Evolutionary conservation across 2,113 vertebrate species (phyloP).

Genomic region (Peromyscus californicus): DNA sequence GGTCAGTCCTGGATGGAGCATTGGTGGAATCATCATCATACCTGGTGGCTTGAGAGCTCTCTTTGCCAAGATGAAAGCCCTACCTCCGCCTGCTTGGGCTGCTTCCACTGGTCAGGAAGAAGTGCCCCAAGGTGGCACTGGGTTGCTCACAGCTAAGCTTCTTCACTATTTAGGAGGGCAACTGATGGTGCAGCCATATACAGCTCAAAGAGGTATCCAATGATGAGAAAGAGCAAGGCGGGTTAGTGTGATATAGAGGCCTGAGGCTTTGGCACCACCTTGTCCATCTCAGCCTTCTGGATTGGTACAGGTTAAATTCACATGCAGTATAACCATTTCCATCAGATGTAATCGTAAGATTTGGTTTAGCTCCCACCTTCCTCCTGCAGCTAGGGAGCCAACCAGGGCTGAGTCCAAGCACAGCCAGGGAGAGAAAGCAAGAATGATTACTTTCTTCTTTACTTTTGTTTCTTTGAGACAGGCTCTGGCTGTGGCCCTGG

Average conservation of each 20-base stretch:
- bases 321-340: slow-evolving; percentile 94
- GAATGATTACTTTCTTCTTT: background rate
- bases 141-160: slow-evolving; percentile 89
- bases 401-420: background rate
- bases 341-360: slow-evolving; percentile 94
- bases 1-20: slow-evolving; percentile 93
- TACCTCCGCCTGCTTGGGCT: slow-evolving; percentile 92
- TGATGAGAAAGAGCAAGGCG: slow-evolving; percentile 92
- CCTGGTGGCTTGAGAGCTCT: slow-evolving; percentile 84
- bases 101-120: slow-evolving; percentile 91
- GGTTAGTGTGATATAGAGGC: slow-evolving; percentile 93
- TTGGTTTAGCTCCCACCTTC: background rate
- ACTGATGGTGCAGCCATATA: slow-evolving; percentile 91
- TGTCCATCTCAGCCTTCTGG: slow-evolving; percentile 92
- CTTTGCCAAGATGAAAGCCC: slow-evolving; percentile 85
- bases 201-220: slow-evolving; percentile 94
- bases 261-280: slow-evolving; percentile 91
- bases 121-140: slow-evolving; percentile 91
- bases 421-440: background rate
- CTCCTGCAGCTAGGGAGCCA: background rate
- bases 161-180: slow-evolving; percentile 92
- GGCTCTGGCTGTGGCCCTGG: background rate
- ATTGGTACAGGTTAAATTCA: slow-evolving; percentile 95
- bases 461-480: background rate
- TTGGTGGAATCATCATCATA: slow-evolving; percentile 95